Conservation (phyloP, 2,113 vertebrate species). For the Odobenus rosmarus region DNA sequence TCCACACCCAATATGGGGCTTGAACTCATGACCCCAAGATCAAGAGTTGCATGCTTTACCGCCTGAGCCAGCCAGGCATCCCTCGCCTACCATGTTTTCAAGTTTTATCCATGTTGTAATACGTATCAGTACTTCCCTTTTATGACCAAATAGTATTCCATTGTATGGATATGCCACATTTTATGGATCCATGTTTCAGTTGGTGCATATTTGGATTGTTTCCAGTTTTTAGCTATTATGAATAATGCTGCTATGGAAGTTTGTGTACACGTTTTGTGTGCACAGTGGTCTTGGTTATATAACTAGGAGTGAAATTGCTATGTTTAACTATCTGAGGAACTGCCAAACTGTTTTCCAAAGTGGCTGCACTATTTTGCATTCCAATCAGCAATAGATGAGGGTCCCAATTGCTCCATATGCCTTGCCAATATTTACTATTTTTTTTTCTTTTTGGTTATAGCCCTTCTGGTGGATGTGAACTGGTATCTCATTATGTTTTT, state of each 20-base stretch:
- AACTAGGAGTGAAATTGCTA: neutral
- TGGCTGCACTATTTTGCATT: neutral
- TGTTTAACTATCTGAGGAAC: conserved; percentile 41
- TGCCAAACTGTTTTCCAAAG: neutral
- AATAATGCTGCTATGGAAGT: neutral
- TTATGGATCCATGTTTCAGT: neutral
- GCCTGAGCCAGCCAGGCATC: neutral
- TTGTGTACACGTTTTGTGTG: neutral
- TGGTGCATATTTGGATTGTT: neutral
- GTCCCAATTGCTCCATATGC: neutral
- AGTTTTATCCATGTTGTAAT: neutral
- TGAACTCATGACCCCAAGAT: neutral
- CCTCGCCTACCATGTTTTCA: neutral
- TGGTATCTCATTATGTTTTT: neutral
- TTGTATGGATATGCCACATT: neutral
- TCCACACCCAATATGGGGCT: neutral
- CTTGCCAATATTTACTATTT: neutral
- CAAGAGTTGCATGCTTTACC: neutral
- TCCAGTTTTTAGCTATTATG: neutral
- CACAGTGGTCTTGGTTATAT: neutral
- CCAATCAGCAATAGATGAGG: neutral
- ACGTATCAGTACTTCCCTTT: neutral
- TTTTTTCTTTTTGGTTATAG: neutral
- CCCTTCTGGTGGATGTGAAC: neutral
- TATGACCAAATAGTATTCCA: neutral